These are phyloP conservation scores for Andrena bucephala DNA, from an alignment of 2,888 invertebrate species.

Conservation along the genomic window DNA sequence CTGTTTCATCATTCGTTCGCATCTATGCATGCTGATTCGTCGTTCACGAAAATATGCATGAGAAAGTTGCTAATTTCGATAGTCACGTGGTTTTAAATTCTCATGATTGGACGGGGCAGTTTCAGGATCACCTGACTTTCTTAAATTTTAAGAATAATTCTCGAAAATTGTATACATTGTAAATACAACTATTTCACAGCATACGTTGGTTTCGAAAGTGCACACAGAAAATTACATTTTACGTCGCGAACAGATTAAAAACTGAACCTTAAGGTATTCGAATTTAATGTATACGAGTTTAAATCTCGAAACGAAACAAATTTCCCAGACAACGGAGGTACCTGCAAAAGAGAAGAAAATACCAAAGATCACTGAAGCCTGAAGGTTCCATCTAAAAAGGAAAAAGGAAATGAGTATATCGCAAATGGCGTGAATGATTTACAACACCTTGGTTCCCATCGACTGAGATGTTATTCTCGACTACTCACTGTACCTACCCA, in stretches of 20 bases:
- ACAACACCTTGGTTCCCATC: conserved; percentile 34
- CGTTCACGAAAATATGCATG: background rate
- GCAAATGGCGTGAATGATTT: conserved; percentile 49
- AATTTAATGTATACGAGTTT: too few relatives aligned
- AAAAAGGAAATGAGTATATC: conserved; percentile 9
- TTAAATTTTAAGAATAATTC: too few relatives aligned
- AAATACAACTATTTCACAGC: too few relatives aligned
- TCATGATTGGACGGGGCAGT: background rate
- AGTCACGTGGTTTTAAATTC: background rate
- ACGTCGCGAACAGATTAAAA: too few relatives aligned
- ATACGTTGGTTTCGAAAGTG: too few relatives aligned
- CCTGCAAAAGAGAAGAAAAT: background rate
- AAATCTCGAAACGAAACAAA: too few relatives aligned
- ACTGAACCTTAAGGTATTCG: too few relatives aligned
- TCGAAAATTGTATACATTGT: too few relatives aligned
- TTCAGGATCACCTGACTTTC: too few relatives aligned
- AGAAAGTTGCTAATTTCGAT: background rate
- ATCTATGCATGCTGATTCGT: background rate
- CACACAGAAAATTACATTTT: too few relatives aligned
- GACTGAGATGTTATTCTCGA: conserved; percentile 35
- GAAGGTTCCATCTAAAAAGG: background rate
- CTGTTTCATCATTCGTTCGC: background rate
- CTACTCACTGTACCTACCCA: background rate
- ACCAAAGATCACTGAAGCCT: background rate
- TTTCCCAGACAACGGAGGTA: too few relatives aligned